Base-by-base conservation (phyloP, 2,797 vertebrate species). In the Hephaestus fuliginosus region DNA sequence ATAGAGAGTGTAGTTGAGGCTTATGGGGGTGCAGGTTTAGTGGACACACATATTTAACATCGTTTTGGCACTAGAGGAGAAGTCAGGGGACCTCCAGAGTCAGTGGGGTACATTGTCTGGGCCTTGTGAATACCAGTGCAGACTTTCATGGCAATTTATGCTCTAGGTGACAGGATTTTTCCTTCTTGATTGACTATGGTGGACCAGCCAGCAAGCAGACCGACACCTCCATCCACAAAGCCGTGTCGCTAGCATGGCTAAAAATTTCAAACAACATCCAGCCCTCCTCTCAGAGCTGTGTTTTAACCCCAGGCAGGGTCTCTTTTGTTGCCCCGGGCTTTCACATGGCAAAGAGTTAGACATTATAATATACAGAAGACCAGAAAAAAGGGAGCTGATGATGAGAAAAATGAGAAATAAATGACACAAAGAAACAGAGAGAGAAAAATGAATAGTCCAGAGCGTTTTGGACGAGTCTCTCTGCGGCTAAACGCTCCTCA, bases 321-420 rank as follows among this genome's bases (percentile, higher is more conserved):
- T 55, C 58, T 15, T 81, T 71, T 71, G 33, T 72, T 79, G 71
- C 60, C 64, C 14, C 52, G 0, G 70, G 74, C 64, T 67, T 60
- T 18, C 25, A 30, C 28, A 55, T 3, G 22, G 22, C 71, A 71
- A 62, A 85, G 55, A 66, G 56, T 13, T 0, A 15, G 28, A 66
- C 25, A 61, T 17, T 12, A 52, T 56, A 41, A 70, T n/a, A 22
- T 18, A 73, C 6, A 49, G 56, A 74, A 20, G 44, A 36, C n/a
- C 12, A 43, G 51, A 0, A 0, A 25, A 25, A 25, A 25, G 2
- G 2, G 25, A 25, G 25, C 2, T 25, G 25, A 25, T 25, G 14
- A 64, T 17, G 30, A 43, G 48, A 13, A 25, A 51, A 3, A 17
- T 20, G 4, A 9, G 5, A 64, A 30, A 36, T 2, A 55, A 53